A percentile compares a stretch with the other conserved stretches of the same genome.
These are phyloP conservation scores for Dendronephthya gigantea DNA, from an alignment of 64 coral and sea anemone species.

Conservation along the genomic window DNA sequence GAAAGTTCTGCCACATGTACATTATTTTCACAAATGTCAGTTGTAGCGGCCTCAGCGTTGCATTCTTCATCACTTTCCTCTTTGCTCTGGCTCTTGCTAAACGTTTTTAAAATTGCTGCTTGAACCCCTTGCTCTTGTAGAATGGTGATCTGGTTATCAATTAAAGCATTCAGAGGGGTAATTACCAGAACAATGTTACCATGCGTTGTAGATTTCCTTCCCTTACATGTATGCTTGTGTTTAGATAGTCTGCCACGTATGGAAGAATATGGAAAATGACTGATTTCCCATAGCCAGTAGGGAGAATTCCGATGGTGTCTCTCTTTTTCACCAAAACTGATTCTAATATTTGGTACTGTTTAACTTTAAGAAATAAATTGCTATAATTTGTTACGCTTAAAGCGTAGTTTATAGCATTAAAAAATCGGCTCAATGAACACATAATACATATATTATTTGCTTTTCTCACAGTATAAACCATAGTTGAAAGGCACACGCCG, in stretches of 20 bases:
- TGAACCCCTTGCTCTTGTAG: neutral
- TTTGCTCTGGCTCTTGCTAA: neutral
- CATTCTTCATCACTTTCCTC: neutral
- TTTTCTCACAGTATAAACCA: too few species aligned
- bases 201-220: too few species aligned
- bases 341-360: too few species aligned
- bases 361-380: too few species aligned
- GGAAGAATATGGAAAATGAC: slow-evolving; percentile 39
- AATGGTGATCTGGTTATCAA: slow-evolving; percentile 31
- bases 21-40: neutral
- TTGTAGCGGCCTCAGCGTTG: too few species aligned
- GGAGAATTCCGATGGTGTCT: too few species aligned
- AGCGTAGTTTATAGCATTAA: too few species aligned
- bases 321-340: too few species aligned
- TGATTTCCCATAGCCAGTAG: slow-evolving; percentile 41
- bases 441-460: too few species aligned
- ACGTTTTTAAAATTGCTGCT: neutral
- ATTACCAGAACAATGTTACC: slow-evolving; percentile 35
- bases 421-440: too few species aligned
- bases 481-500: too few species aligned
- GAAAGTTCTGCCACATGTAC: neutral
- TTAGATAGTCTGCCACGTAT: slow-evolving; percentile 21
- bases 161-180: slow-evolving; percentile 28
- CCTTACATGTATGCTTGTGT: neutral
- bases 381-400: too few species aligned